These are phyloP conservation scores for Poecilus cupreus DNA, from an alignment of 2,888 invertebrate genomes.

Conservation along the genomic window DNA sequence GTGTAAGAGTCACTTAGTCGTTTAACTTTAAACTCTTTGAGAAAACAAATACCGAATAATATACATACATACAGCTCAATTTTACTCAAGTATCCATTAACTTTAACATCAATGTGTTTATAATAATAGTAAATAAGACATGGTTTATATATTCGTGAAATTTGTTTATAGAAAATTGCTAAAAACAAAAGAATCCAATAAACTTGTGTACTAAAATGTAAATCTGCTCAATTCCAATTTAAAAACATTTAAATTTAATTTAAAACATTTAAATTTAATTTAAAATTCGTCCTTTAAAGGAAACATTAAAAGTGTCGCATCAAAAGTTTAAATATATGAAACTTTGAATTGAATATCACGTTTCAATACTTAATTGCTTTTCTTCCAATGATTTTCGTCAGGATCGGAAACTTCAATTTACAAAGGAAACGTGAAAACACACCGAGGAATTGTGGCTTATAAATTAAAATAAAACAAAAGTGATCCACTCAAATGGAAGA, in stretches of 20 bases:
- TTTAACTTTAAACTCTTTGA: neutral
- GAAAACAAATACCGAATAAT: neutral
- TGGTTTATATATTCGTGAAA: too few species aligned
- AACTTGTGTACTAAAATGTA: too few species aligned
- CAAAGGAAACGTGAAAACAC: neutral
- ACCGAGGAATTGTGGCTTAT: neutral
- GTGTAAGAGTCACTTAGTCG: neutral
- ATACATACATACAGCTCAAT: neutral
- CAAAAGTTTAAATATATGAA: neutral
- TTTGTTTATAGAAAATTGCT: too few species aligned
- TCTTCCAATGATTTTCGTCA: neutral
- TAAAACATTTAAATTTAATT: too few species aligned
- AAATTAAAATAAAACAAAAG: neutral
- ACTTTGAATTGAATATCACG: neutral
- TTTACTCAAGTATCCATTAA: neutral
- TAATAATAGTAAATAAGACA: neutral
- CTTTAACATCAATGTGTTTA: conserved; percentile 7
- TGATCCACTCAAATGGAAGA: neutral
- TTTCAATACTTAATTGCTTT: neutral
- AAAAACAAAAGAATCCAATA: too few species aligned
- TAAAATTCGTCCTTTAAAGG: neutral
- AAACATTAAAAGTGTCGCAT: neutral
- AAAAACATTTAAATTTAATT: too few species aligned
- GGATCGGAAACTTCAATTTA: neutral
- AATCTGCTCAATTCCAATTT: too few species aligned